Evolutionary conservation across 2,113 vertebrate genomes (phyloP).

Genomic region (Stigmatopora argus): DNA sequence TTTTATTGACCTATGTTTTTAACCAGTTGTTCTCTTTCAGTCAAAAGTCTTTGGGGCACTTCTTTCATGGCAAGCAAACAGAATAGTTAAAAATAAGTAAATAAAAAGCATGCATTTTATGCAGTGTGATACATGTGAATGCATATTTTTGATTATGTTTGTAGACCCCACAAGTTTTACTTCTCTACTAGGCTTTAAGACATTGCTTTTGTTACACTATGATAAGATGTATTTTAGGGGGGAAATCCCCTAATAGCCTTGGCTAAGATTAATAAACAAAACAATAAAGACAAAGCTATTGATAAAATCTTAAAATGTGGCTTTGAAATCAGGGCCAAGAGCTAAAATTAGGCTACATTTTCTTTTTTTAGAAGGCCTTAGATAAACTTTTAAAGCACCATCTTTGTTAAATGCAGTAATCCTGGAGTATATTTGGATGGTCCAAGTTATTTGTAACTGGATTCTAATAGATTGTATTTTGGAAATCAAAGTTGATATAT

Average conservation of each 20-base stretch:
- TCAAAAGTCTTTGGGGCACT: slow-evolving; percentile 9
- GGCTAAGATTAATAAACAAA: slow-evolving; percentile 3
- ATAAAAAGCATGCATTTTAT: neutral
- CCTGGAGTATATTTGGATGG: slow-evolving; percentile 5
- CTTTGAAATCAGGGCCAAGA: slow-evolving; percentile 31
- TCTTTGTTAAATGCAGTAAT: slow-evolving; percentile 14
- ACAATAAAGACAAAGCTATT: slow-evolving; percentile 3
- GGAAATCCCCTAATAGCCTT: slow-evolving; percentile 12
- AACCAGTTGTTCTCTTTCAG: slow-evolving; percentile 1
- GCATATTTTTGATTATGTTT: neutral
- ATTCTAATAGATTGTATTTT: slow-evolving; percentile 27
- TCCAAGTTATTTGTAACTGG: slow-evolving; percentile 19
- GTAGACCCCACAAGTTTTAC: neutral
- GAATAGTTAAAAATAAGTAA: slow-evolving; percentile 19
- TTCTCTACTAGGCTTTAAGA: neutral
- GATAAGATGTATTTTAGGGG: slow-evolving; percentile 9
- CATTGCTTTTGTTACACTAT: slow-evolving; percentile 4
- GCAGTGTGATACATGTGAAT: neutral
- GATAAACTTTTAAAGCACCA: slow-evolving; percentile 28
- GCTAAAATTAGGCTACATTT: slow-evolving; percentile 20
- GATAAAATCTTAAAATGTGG: slow-evolving; percentile 31
- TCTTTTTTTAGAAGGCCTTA: slow-evolving; percentile 16
- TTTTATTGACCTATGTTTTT: slow-evolving; percentile 3
- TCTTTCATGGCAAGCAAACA: slow-evolving; percentile 16
- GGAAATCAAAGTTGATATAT: slow-evolving; percentile 13